These are phyloP conservation scores for Coleophora deauratella DNA, from an alignment of 2,888 invertebrate genomes.

Conservation along the genomic window DNA sequence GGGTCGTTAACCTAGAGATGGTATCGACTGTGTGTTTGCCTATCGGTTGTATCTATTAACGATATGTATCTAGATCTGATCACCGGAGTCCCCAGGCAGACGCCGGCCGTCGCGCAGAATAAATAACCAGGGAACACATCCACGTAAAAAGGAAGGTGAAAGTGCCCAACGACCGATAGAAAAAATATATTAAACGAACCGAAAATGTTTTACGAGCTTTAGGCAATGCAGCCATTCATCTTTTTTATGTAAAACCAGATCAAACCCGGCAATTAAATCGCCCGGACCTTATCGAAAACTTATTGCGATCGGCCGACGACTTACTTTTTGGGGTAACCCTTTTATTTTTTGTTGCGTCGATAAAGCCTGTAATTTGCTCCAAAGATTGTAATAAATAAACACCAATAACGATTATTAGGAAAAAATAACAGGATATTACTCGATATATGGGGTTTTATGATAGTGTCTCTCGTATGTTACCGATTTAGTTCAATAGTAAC, in stretches of 20 bases:
- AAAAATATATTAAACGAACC: conserved; percentile 56
- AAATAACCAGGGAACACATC: conserved; percentile 41
- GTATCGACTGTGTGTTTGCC: conserved; percentile 29
- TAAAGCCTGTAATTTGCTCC: conserved; percentile 71
- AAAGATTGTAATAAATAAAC: conserved; percentile 72
- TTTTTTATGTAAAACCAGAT: conserved; percentile 73
- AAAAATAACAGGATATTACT: conserved; percentile 72
- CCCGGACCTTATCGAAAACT: conserved; percentile 72
- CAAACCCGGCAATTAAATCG: conserved; percentile 73
- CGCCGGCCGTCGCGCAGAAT: conserved; percentile 41
- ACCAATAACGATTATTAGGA: conserved; percentile 73
- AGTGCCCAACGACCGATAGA: conserved; percentile 54
- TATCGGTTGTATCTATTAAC: conserved; percentile 39
- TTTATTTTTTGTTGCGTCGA: conserved; percentile 64
- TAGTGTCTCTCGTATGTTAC: conserved; percentile 49
- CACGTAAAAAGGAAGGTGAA: conserved; percentile 53
- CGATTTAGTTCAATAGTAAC: conserved; percentile 60
- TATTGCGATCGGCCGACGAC: conserved; percentile 72
- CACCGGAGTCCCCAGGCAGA: conserved; percentile 42
- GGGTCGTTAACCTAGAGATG: conserved; percentile 27
- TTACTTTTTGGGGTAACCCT: conserved; percentile 73
- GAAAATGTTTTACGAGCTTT: conserved; percentile 59
- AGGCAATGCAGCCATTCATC: conserved; percentile 66
- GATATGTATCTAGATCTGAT: conserved; percentile 57
- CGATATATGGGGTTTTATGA: conserved; percentile 51